Base-by-base conservation (phyloP, 2,797 vertebrate genomes). In the Heliangelus exortis region DNA sequence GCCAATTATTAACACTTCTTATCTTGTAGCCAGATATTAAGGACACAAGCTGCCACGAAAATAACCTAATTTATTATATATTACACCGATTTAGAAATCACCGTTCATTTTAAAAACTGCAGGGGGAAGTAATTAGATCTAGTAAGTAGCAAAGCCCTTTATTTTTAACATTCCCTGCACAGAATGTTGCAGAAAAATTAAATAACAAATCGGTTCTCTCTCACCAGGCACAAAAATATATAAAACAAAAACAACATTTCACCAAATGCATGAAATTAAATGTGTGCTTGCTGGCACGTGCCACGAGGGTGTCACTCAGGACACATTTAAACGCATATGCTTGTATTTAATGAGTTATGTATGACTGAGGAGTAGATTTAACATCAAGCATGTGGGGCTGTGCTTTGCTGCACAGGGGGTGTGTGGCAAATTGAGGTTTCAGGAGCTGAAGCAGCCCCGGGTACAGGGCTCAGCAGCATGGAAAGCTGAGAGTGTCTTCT, bases 241-340 rank as follows among this genome's bases (percentile, higher is more conserved):
- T 89, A 94, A 87, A 94, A 22, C 22, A 78, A 94, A 92, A 82
- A 69, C 84, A 90, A 67, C 74, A 41, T 90, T 89, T 94, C 36
- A 50, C 61, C 74, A 63, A 96, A 95, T 2, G 26, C 74, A 76
- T 82, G 66, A 75, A 88, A 96, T 93, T 51, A 90, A 92, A 95
- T 93, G 83, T 0, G 31, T 78, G 84, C 75, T 95, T 91, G 45
- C 63, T 94, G 83, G 83, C 85, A 78, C 31, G 80, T 90, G 63
- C 87, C 91, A 67, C 62, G 87, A 94, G 80, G 66, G 91, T 83
- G 41, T 93, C 93, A 92, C 87, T 93, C 79, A 67, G 89, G 89
- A 95, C 79, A 92, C 58, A 43, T 78, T 95, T 90, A 85, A 89
- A 90, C 0, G 2, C 84, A 86, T 73, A 41, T 90, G 89, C 63